Evolutionary conservation across 2,888 invertebrate genomes (phyloP), one percentile per base, ranked within the genome.

Genomic region (Steinernema scapterisci): DNA sequence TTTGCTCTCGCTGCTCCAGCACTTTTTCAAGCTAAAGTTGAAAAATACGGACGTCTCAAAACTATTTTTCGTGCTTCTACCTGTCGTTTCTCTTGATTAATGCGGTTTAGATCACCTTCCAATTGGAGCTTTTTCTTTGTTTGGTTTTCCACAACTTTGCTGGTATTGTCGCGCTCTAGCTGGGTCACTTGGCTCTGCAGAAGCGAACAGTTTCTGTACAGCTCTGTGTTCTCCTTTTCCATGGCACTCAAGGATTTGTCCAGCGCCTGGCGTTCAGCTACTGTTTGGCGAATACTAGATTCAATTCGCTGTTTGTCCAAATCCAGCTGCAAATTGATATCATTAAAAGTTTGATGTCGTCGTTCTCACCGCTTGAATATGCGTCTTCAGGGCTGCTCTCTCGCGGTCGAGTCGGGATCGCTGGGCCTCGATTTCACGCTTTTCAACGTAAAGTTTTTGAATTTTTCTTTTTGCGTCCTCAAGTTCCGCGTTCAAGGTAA

Each of bases 241-340:
- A 84, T 84, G 19, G 84, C 81, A 16, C 80, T 82, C n/a, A 84
- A 75, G 9, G 82, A 82, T 54, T 82, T 83, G 76, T 84, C 84
- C 56, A 84, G 80, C 44, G 81, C 83, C 27, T 80, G 77, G 11
- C 82, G 75, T 74, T 84, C 84, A n/a, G 78, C 74, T 56, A 82
- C 56, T 7, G 82, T 82, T 44, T 84, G 82, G 13, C 78, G 78
- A 21, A 84, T 78, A 5, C 81, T 80, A 19, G 77, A 74, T 46
- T 84, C 84, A 11, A 80, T 81, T 45, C 81, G 76, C 31, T 74
- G 73, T 52, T 81, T 79, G 27, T 84, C 84, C 48, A 83, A 80
- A 74, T 84, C 84, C 31, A 84, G 76, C 84, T 84, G 76, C 74
- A 83, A 78, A 38, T 16, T 19, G 16, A n/a, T 44, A 16, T 44